Evolutionary conservation across 2,888 invertebrate species (phyloP), one percentile per base, ranked within the genome.

Genomic region (Leptinotarsa tumamoca): DNA sequence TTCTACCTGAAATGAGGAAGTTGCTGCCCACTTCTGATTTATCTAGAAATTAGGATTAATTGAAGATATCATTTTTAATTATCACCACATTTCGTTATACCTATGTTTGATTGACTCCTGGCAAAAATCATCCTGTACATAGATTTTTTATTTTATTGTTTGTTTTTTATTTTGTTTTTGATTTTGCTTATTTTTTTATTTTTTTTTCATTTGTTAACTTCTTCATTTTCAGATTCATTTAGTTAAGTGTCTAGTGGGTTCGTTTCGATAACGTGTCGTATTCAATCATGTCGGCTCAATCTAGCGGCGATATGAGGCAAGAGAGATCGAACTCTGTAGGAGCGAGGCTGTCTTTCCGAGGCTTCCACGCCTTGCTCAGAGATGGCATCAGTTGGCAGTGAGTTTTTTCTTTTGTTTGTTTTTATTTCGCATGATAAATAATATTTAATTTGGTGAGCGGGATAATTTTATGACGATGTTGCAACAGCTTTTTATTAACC

Each of bases 341-440:
- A 72, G 81, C 87, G 61, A 80, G 87, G 63, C 80, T 86, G 33
- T 86, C 87, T 33, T 88, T 88, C 81, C 85, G 87, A 78, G 87
- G 87, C 63, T 83, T 85, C 71, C 85, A 84, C 66, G 81, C 81
- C 61, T 79, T 88, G 75, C 83, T 88, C 78, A 85, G 85, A 86
- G 88, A 87, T 86, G 87, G 86, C 85, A 83, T 85, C 68, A 82
- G 83, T 74, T 85, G 86, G 85, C 87, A 87, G 87, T 87, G 85
- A 87, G 87, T 86, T 77, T 81, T 81, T 79, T 73, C 61, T 77
- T 79, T 76, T 74, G 72, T 74, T 78, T 81, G 73, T 78, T 76
- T 77, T 72, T 67, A 58, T 63, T 75, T 73, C 18, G 17, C 58
- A 49, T 49, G 43, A 21, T 58, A n/a, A 54, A 54, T n/a, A 17